phyloP scores from a whole-genome alignment of 2,113 vertebrate species.

The Hippocampus guttulatus region DNA sequence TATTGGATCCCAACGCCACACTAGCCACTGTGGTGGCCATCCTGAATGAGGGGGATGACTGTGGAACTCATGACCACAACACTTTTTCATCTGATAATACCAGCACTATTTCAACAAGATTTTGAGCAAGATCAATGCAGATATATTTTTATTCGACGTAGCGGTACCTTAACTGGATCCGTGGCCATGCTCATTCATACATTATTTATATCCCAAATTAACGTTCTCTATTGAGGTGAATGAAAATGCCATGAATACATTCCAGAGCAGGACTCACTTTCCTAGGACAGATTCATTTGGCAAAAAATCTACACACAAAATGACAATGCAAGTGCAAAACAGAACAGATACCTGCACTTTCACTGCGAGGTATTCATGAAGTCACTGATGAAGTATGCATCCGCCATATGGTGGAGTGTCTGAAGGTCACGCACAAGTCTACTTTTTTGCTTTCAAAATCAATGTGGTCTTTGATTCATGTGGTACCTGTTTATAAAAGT shows the following conservation, averaged over 20 bases:
- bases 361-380: no score
- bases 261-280: background rate
- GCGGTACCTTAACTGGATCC: background rate
- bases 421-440: no score
- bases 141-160: no score
- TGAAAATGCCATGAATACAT: background rate
- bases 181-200: background rate
- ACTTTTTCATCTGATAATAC: background rate
- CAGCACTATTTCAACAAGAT: slow-evolving; percentile 29
- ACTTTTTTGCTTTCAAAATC: no score
- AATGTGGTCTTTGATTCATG: no score
- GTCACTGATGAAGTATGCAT: no score
- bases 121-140: slow-evolving; percentile 26
- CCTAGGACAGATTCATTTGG: background rate
- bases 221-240: background rate
- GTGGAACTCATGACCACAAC: background rate
- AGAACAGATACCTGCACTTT: no score
- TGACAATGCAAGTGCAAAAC: no score
- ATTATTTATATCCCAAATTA: background rate
- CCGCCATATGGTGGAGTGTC: no score
- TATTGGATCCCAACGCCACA: slow-evolving; percentile 76
- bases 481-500: no score
- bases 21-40: slow-evolving; percentile 63
- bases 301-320: no score
- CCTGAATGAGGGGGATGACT: slow-evolving; percentile 53